Conservation (phyloP, 2,797 vertebrate species). For the Phalanger gymnotis region DNA sequence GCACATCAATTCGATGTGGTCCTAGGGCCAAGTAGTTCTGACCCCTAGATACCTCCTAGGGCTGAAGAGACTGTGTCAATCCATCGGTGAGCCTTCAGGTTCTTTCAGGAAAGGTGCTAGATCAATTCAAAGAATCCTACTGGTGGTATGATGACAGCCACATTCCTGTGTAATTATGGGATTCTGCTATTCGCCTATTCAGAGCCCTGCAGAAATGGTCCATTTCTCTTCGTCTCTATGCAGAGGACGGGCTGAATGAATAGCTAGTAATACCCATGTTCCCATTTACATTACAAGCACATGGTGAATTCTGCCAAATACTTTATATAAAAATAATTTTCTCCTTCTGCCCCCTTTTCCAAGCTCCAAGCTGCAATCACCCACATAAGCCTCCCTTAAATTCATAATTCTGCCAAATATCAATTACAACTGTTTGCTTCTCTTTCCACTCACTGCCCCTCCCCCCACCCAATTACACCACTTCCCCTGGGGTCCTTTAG, state of each 20-base stretch:
- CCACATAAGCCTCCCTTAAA: slow-evolving; percentile 54
- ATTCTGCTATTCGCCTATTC: slow-evolving; percentile 28
- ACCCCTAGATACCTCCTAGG: slow-evolving; percentile 13
- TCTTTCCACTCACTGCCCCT: slow-evolving; percentile 65
- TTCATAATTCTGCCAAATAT: slow-evolving; percentile 78
- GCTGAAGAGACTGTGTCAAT: slow-evolving; percentile 22
- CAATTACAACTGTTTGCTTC: slow-evolving; percentile 77
- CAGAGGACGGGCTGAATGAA: slow-evolving; percentile 42
- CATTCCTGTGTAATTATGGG: slow-evolving; percentile 43
- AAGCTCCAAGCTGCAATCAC: slow-evolving; percentile 54
- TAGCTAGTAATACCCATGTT: slow-evolving; percentile 55
- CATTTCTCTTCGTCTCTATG: slow-evolving; percentile 40
- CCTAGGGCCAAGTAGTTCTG: slow-evolving; percentile 32
- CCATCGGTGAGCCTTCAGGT: slow-evolving; percentile 26
- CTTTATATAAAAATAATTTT: slow-evolving; percentile 73
- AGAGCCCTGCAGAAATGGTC: slow-evolving; percentile 21
- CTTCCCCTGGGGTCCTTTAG: slow-evolving; percentile 41
- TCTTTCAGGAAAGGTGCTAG: slow-evolving; percentile 41
- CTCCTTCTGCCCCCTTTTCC: slow-evolving; percentile 76
- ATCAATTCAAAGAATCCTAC: slow-evolving; percentile 46
- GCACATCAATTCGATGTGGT: background rate
- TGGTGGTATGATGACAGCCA: slow-evolving; percentile 31
- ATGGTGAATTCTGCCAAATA: slow-evolving; percentile 70
- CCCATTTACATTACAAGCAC: slow-evolving; percentile 65
- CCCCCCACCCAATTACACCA: slow-evolving; percentile 63